Evolutionary conservation across 2,888 invertebrate species (phyloP), one percentile per base, ranked within the genome.

Genomic region (Conchocele bisecta): DNA sequence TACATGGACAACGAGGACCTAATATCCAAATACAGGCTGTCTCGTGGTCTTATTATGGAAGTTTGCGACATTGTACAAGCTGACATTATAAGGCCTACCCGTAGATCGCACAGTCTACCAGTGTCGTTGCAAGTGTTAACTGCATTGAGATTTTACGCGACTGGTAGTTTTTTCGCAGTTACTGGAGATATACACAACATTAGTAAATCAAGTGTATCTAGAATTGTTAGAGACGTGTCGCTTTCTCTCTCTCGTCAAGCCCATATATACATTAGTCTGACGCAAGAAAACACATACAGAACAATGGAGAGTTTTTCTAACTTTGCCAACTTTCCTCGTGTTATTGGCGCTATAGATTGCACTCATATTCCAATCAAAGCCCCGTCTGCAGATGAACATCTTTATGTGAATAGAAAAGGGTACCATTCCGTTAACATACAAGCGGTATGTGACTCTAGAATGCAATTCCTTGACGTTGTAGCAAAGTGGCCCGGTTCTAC

Each of bases 371-470:
- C 58, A 33, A 31, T 58, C 4, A 58, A 26, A 15, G 20, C 44
- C 22, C 58, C 46, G 17, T 33, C 28, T 22, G 58, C 31, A 41
- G 48, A 64, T 46, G 64, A 64, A 28, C 64, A 56, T 37, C 0
- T 64, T 5, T 56, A 64, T 26, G 54, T 64, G 15, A 46, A 33
- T 13, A 54, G 46, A 46, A 64, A 64, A 20, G 56, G 44, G 0
- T 56, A n/a, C 31, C 64, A 64, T 35, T 44, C 46, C 15, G 56
- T 64, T 28, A 61, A 64, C 22, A 48, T 56, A 3, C 56, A 56
- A 29, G 57, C 42, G 7, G 20, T 57, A 20, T 57, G 57, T 57
- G 42, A 42, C 17, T 17, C 50, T 1, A 24, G 13, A 2, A 50
- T 17, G 4, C 31, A 28, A 11, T 58, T 28, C 31, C n/a, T 46